Evolutionary conservation across 2,888 invertebrate species (phyloP), one percentile per base, ranked within the genome.

Genomic region (Amblyteles armatorius): DNA sequence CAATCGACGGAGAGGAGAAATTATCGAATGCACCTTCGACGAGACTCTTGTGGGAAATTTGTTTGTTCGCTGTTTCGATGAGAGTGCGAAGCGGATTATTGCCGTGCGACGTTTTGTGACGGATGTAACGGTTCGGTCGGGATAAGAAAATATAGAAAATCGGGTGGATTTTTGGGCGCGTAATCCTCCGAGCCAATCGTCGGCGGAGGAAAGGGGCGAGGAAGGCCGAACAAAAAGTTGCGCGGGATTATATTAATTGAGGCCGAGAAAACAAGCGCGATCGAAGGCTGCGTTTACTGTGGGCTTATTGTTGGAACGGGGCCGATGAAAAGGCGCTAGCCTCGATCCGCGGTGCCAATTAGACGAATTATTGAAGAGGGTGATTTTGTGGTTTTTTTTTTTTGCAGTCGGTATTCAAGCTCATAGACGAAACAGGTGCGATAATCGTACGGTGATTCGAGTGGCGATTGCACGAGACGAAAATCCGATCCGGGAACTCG

Each of bases 1-100:
- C 69, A 73, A 85, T 85, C 77, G 80, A 26, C 52, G 48, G 68
- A 55, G 13, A 44, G 48, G 68, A 55, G 13, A 44, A 52, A n/a
- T n/a, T n/a, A 44, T 48, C 50, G 50, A 48, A 16, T 67, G 40
- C 6, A 65, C 33, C 52, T 50, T 50, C 0, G 19, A 29, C 74
- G 29, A 74, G 19, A 9, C 2, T 40, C 19, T 19, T 16, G 29
- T 19, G 9, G 29, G n/a, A 16, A 50, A 19, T 33, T 73, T 67
- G 4, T 19, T 68, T 3, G 57, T 69, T 19, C 19, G 67, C 6
- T 33, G 7, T n/a, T 29, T 33, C 5, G 13, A 16, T 2, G 63
- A 29, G 29, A 63, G 63, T 63, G 29, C 63, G 29, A 29, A 16
- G 11, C 16, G 29, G 63, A 63, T 29, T 16, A 63, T 33, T 29